Conservation (phyloP, 2,113 vertebrate genomes). For the Microtus pennsylvanicus region DNA sequence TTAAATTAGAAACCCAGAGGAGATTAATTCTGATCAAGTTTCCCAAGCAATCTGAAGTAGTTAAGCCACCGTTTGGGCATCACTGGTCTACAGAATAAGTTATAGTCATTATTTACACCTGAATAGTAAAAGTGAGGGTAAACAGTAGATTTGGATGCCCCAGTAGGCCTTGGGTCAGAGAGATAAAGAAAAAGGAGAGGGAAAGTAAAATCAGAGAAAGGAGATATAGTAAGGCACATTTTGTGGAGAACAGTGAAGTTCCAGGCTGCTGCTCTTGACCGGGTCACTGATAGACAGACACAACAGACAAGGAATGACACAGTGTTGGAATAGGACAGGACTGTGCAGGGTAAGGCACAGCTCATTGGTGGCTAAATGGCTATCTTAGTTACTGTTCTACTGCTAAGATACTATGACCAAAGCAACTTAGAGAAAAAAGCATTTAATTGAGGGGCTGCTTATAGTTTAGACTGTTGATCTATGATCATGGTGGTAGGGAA, state of each 20-base stretch:
- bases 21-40: constrained; percentile 11
- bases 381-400: not conserved
- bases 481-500: not conserved
- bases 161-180: not conserved
- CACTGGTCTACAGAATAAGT: not conserved
- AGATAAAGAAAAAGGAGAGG: not conserved
- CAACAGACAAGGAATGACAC: no score
- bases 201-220: not conserved
- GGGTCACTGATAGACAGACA: not conserved
- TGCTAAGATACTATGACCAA: not conserved
- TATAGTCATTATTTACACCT: not conserved
- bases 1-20: constrained; percentile 35
- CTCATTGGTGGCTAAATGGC: not conserved
- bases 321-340: not conserved
- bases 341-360: not conserved
- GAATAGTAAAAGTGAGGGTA: not conserved
- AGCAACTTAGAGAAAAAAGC: not conserved
- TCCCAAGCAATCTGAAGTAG: constrained; percentile 3
- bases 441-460: not conserved
- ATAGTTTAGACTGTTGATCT: not conserved
- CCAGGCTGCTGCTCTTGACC: not conserved
- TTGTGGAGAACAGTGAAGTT: not conserved
- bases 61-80: not conserved
- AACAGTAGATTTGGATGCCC: not conserved
- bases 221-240: not conserved